These are phyloP conservation scores for Eueides isabella DNA, from an alignment of 1,140 invertebrate species.

Conservation along the genomic window DNA sequence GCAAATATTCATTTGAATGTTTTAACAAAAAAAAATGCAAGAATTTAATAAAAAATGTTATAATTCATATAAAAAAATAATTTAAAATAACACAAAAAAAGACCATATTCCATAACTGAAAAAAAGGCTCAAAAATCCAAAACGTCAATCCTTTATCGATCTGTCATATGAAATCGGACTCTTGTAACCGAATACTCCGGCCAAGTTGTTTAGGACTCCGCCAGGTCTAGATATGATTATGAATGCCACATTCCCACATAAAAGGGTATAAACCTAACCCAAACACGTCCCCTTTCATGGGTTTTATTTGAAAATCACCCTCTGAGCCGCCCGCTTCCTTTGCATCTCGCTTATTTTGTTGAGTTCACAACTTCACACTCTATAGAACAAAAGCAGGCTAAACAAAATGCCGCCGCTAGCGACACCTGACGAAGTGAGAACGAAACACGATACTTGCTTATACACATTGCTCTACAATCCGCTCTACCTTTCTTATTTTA, in stretches of 20 bases:
- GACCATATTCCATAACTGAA: not conserved
- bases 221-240: constrained; percentile 48
- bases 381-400: constrained; percentile 73
- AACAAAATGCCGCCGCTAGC: constrained; percentile 72
- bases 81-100: not conserved
- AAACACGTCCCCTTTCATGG: constrained; percentile 54
- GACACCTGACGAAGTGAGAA: constrained; percentile 78
- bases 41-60: too few relatives aligned
- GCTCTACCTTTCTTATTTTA: constrained; percentile 40
- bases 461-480: constrained; percentile 35
- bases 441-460: constrained; percentile 69
- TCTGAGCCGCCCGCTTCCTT: constrained; percentile 64
- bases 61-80: not conserved
- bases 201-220: constrained; percentile 48
- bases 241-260: constrained; percentile 48
- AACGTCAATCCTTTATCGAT: constrained; percentile 42
- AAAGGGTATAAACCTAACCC: constrained; percentile 47
- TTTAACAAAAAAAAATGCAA: too few relatives aligned
- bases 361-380: constrained; percentile 76
- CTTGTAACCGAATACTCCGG: constrained; percentile 44
- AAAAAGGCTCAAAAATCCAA: constrained; percentile 22
- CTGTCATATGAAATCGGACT: constrained; percentile 45
- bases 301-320: constrained; percentile 55
- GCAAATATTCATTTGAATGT: too few relatives aligned
- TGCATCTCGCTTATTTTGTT: constrained; percentile 62